phyloP scores from a whole-genome alignment of 2,888 invertebrate genomes.

The Parnassius apollo region DNA sequence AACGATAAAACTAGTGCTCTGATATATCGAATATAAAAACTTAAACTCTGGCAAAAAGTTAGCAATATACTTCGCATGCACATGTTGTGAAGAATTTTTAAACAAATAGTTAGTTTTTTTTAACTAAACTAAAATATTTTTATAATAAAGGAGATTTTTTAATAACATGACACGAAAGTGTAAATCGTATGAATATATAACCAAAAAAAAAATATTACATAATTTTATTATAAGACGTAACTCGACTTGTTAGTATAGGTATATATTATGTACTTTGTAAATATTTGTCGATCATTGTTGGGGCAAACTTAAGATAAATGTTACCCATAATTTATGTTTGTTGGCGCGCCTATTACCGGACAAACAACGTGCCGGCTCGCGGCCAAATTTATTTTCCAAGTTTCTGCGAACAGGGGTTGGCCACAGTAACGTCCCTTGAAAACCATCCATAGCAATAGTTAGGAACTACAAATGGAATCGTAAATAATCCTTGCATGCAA shows the following conservation, averaged over 20 bases:
- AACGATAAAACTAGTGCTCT: no score
- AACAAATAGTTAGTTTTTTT: no score
- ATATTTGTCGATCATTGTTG: slow-evolving; percentile 57
- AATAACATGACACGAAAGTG: no score
- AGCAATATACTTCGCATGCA: no score
- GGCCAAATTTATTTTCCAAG: slow-evolving; percentile 70
- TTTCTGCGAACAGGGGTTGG: slow-evolving; percentile 51
- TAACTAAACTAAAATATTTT: no score
- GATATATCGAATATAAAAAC: no score
- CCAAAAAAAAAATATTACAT: no score
- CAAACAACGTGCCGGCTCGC: slow-evolving; percentile 57
- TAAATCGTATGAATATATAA: no score
- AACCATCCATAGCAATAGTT: slow-evolving; percentile 36
- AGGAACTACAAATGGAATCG: slow-evolving; percentile 5
- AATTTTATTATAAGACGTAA: background rate
- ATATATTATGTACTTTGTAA: slow-evolving; percentile 42
- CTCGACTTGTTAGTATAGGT: slow-evolving; percentile 20
- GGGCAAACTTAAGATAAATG: slow-evolving; percentile 60
- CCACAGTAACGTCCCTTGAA: slow-evolving; percentile 41
- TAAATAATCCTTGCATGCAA: slow-evolving; percentile 3
- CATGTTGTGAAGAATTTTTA: no score
- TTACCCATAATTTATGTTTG: slow-evolving; percentile 69
- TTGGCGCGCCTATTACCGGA: slow-evolving; percentile 61
- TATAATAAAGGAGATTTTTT: no score
- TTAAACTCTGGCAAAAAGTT: no score